phyloP scores from a whole-genome alignment of 2,113 vertebrate genomes.

The Pseudopipra pipra region DNA sequence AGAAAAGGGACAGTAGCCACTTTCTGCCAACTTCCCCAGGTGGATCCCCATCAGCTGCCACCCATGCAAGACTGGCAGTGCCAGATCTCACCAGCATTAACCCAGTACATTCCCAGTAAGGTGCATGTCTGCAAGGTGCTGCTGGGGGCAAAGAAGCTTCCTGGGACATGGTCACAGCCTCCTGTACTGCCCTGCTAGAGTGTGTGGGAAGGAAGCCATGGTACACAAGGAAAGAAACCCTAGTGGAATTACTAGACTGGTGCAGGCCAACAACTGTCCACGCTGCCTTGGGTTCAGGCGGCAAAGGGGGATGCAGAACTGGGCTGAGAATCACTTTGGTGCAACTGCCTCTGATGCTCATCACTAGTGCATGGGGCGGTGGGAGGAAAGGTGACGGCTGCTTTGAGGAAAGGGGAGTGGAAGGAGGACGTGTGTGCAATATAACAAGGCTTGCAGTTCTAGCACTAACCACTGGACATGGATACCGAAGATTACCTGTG shows the following conservation, averaged over 20 bases:
- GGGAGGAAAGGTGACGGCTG: not conserved
- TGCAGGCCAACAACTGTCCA: not conserved
- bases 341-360: slow-evolving; percentile 1
- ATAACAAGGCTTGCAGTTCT: slow-evolving; percentile 39
- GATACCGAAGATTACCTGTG: slow-evolving; percentile 13
- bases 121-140: slow-evolving; percentile 37
- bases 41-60: slow-evolving; percentile 17
- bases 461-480: slow-evolving; percentile 49
- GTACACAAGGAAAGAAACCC: not conserved
- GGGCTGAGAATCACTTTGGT: not conserved
- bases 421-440: slow-evolving; percentile 21
- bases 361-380: not conserved
- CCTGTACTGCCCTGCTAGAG: not conserved
- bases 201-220: not conserved
- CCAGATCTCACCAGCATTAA: not conserved
- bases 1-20: slow-evolving; percentile 54
- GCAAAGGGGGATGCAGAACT: not conserved
- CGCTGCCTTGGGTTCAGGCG: not conserved
- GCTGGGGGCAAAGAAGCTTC: not conserved
- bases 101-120: slow-evolving; percentile 22
- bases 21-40: not conserved
- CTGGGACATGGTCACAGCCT: not conserved
- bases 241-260: not conserved
- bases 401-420: not conserved
- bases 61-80: not conserved